Conservation (phyloP, 2,888 invertebrate genomes). For the Dolichomitus sp. region DNA sequence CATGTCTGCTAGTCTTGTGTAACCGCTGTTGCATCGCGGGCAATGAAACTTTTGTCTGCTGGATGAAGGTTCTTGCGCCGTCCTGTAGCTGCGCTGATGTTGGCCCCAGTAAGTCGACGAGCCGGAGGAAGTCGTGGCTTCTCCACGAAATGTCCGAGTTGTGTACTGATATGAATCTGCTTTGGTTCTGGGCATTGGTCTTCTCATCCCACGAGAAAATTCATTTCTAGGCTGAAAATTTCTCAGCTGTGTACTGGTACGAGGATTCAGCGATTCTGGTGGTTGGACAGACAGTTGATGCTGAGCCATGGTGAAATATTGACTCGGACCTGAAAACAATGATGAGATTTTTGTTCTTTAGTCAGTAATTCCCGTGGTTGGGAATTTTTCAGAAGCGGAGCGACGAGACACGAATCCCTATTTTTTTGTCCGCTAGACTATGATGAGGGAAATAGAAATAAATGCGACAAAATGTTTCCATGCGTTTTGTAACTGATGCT, state of each 20-base stretch:
- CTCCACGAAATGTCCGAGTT: constrained; percentile 31
- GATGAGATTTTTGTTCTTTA: constrained; percentile 31
- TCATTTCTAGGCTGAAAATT: constrained; percentile 43
- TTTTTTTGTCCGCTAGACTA: constrained; percentile 1
- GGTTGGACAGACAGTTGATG: constrained; percentile 1
- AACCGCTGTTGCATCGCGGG: constrained; percentile 77
- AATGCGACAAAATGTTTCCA: neutral
- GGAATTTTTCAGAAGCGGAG: neutral
- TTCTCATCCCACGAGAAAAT: constrained; percentile 21
- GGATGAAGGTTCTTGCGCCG: constrained; percentile 25
- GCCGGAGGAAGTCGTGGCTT: constrained; percentile 19
- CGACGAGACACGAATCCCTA: neutral
- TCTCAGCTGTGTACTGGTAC: constrained; percentile 35
- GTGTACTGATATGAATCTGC: constrained; percentile 39
- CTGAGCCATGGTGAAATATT: constrained; percentile 17
- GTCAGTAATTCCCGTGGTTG: constrained; percentile 3
- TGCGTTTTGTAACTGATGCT: neutral
- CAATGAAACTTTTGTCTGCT: constrained; percentile 61
- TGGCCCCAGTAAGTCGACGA: constrained; percentile 30
- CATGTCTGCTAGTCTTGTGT: constrained; percentile 80
- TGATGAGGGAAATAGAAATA: neutral
- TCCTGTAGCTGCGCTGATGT: constrained; percentile 5
- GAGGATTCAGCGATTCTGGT: constrained; percentile 9
- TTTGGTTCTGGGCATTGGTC: constrained; percentile 33
- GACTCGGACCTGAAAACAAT: constrained; percentile 48